Base-by-base conservation (phyloP, 1,140 invertebrate species). In the Melanaphis sacchari region DNA sequence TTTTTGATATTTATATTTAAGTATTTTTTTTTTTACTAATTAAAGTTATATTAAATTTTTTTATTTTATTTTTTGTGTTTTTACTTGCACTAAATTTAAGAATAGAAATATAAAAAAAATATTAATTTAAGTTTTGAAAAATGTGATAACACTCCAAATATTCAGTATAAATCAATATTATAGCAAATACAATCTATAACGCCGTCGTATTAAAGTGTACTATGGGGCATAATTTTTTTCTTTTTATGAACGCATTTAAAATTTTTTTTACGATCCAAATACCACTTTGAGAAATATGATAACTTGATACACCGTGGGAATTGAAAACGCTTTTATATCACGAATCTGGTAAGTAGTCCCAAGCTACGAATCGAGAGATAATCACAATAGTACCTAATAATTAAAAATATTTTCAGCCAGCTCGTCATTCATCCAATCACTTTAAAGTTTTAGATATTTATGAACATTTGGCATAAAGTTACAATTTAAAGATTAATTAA, bases 271-370 rank as follows among this genome's bases (percentile, higher is more conserved):
- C 41, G 84, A 59, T 54, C 21, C 49, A 90, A 90, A 90, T 31
- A 90, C 22, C 9, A 54, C 11, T 90, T 54, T 40, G n/a, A 26
- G 8, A 59, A 52, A 36, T 90, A 52, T 54, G 49, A 38, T 90
- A 90, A 26, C 88, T 15, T 40, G 24, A 90, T 40, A 8, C n/a
- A 40, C 26, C 46, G 43, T 49, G 88, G 88, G 88, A 90, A 90
- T 52, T 40, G 88, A 90, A 90, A 54, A 90, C 26, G 31, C 0
- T 90, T 90, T 90, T 90, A 49, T 52, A 90, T 90, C 43, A 26
- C 40, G 49, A 90, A 90, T 40, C 46, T 24, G 49, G 41, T 36
- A 49, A 84, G 40, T 84, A 84, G 22, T 40, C 22, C 81, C n/a
- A 82, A 8, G 81, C 81, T 82, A 82, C 59, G 15, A n/a, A 21